A percentile compares a stretch with the other conserved stretches of the same genome.
These are phyloP conservation scores for Chaetogeoica ovagalla DNA, from an alignment of 2,888 invertebrate species.

Conservation along the genomic window DNA sequence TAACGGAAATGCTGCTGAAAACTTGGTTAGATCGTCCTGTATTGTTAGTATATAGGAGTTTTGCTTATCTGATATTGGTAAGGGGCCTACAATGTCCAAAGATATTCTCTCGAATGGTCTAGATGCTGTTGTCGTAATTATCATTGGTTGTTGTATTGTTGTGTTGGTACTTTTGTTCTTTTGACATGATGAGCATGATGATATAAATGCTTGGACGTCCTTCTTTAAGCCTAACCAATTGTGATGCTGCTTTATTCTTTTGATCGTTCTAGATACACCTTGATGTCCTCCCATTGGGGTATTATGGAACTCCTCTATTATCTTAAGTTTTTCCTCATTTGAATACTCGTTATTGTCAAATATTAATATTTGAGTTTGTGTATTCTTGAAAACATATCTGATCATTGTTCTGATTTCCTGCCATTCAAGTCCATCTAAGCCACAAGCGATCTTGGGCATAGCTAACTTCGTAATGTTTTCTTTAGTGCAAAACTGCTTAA, in stretches of 20 bases:
- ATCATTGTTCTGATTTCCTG: no score
- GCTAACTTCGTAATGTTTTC: no score
- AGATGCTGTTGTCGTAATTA: conserved; percentile 57
- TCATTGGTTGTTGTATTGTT: conserved; percentile 56
- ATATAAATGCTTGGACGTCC: conserved; percentile 57
- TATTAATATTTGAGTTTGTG: no score
- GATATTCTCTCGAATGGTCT: conserved; percentile 57
- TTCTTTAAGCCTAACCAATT: conserved; percentile 58
- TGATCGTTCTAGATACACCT: conserved; percentile 57
- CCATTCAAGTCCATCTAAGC: no score
- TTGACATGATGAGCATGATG: conserved; percentile 58
- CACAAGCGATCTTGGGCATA: no score
- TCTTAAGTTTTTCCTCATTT: background rate
- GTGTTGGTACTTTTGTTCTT: conserved; percentile 57
- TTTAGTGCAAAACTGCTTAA: no score
- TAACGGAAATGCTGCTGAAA: background rate
- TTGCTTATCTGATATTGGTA: conserved; percentile 57
- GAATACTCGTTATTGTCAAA: background rate
- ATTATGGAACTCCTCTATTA: conserved; percentile 56
- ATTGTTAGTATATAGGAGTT: conserved; percentile 58
- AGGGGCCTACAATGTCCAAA: conserved; percentile 58
- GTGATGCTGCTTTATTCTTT: conserved; percentile 56
- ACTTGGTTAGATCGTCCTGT: conserved; percentile 9
- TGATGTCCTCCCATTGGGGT: conserved; percentile 56
- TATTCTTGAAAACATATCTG: no score